These are phyloP conservation scores for Megaleporinus macrocephalus DNA, from an alignment of 2,113 vertebrate genomes.

Conservation along the genomic window DNA sequence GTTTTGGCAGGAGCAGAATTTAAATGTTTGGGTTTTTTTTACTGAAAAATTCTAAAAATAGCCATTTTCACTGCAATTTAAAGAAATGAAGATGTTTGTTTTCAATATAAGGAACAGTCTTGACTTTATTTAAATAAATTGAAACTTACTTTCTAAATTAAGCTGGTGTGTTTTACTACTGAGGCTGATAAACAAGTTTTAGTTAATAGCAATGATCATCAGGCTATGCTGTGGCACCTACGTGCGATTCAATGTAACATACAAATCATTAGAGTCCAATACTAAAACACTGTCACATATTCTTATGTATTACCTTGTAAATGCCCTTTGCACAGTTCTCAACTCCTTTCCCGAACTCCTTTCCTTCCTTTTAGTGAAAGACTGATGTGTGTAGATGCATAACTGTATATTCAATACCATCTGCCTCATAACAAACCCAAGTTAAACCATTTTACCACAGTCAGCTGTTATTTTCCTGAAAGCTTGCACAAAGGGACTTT, in stretches of 20 bases:
- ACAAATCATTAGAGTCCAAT: no score
- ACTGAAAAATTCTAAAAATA: no score
- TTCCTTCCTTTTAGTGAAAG: background rate
- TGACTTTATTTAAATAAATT: no score
- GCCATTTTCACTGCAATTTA: background rate
- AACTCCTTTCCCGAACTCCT: background rate
- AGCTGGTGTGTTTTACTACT: no score
- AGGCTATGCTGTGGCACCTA: no score
- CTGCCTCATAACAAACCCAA: slow-evolving; percentile 19
- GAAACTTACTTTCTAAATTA: no score
- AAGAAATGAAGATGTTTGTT: background rate
- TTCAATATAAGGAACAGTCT: no score
- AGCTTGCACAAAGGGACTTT: slow-evolving; percentile 24
- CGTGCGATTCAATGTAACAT: no score
- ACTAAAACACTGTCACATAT: background rate
- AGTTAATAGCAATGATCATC: no score
- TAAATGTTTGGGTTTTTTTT: no score
- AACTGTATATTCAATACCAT: slow-evolving; percentile 21
- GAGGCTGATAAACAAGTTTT: no score
- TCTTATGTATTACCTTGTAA: background rate
- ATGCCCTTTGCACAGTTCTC: background rate
- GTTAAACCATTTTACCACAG: slow-evolving; percentile 15
- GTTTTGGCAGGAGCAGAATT: no score
- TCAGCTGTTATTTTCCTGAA: slow-evolving; percentile 40
- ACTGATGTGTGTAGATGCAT: slow-evolving; percentile 7